Evolutionary conservation across 2,888 invertebrate species (phyloP).

Genomic region (Patella depressa): DNA sequence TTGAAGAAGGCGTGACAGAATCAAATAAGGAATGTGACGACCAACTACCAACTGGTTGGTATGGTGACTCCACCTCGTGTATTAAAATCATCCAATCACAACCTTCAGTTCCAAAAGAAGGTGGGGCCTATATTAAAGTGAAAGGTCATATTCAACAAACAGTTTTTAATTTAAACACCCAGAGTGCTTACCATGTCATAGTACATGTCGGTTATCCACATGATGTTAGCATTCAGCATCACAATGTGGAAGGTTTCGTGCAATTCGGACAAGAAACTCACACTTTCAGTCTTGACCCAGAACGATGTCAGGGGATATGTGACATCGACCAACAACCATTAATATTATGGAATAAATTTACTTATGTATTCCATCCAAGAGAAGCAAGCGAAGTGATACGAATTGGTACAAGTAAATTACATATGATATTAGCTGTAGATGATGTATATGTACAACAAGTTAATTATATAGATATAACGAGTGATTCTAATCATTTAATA

Average conservation of each 20-base stretch:
- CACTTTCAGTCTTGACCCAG: slow-evolving; percentile 28
- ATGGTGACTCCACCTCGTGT: slow-evolving; percentile 13
- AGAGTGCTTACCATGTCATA: slow-evolving; percentile 14
- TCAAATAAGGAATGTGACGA: slow-evolving; percentile 20
- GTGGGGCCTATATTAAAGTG: not conserved
- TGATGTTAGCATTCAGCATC: slow-evolving; percentile 16
- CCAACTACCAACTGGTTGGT: slow-evolving; percentile 16
- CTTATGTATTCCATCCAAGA: not conserved
- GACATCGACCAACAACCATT: slow-evolving; percentile 21
- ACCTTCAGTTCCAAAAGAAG: not conserved
- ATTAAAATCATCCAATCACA: slow-evolving; percentile 7
- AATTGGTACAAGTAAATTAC: not conserved
- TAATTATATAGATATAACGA: slow-evolving; percentile 17
- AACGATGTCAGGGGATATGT: slow-evolving; percentile 27
- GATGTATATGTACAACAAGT: slow-evolving; percentile 11
- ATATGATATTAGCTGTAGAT: slow-evolving; percentile 22
- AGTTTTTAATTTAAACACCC: not conserved
- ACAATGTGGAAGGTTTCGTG: slow-evolving; percentile 28
- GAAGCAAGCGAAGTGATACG: not conserved
- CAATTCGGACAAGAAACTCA: slow-evolving; percentile 28
- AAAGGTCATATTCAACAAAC: not conserved
- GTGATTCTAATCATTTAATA: not conserved
- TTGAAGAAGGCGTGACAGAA: slow-evolving; percentile 24
- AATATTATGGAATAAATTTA: slow-evolving; percentile 30
- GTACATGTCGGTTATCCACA: slow-evolving; percentile 27